These are phyloP conservation scores for Poeciliopsis paucimaculata DNA, from an alignment of 2,797 vertebrate genomes.

Conservation along the genomic window DNA sequence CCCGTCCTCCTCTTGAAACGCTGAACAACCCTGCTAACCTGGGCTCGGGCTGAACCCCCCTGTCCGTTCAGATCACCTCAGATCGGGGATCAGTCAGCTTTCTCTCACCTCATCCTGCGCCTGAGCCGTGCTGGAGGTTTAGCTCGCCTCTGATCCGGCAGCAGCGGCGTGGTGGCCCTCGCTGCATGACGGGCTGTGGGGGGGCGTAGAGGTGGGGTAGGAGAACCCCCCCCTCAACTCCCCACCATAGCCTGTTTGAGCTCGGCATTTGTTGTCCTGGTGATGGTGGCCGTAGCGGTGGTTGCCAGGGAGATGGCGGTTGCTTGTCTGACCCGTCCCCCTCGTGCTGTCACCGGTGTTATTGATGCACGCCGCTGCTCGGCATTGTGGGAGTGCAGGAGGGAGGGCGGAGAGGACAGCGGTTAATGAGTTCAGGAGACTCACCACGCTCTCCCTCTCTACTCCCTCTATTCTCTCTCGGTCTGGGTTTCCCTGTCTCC, in stretches of 20 bases:
- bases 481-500: slow-evolving; percentile 60
- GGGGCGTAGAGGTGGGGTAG: slow-evolving; percentile 51
- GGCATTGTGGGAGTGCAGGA: slow-evolving; percentile 76
- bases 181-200: slow-evolving; percentile 60
- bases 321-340: slow-evolving; percentile 80
- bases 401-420: slow-evolving; percentile 74
- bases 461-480: slow-evolving; percentile 60
- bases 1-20: slow-evolving; percentile 40
- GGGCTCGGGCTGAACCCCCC: slow-evolving; percentile 54
- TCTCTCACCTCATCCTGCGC: slow-evolving; percentile 62
- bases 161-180: slow-evolving; percentile 66
- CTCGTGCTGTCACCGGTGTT: slow-evolving; percentile 76
- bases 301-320: slow-evolving; percentile 79
- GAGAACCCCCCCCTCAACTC: slow-evolving; percentile 24
- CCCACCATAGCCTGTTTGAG: slow-evolving; percentile 29
- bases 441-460: slow-evolving; percentile 62
- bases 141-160: slow-evolving; percentile 70
- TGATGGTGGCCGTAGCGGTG: slow-evolving; percentile 71
- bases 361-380: slow-evolving; percentile 78
- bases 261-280: slow-evolving; percentile 76
- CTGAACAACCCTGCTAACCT: slow-evolving; percentile 49
- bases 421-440: slow-evolving; percentile 81
- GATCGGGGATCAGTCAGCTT: slow-evolving; percentile 69
- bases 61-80: slow-evolving; percentile 67
- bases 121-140: slow-evolving; percentile 70